A percentile compares a stretch with the other conserved stretches of the same genome.
Evolutionary conservation across 2,113 vertebrate genomes (phyloP).

Genomic region (Xiphophorus hellerii): DNA sequence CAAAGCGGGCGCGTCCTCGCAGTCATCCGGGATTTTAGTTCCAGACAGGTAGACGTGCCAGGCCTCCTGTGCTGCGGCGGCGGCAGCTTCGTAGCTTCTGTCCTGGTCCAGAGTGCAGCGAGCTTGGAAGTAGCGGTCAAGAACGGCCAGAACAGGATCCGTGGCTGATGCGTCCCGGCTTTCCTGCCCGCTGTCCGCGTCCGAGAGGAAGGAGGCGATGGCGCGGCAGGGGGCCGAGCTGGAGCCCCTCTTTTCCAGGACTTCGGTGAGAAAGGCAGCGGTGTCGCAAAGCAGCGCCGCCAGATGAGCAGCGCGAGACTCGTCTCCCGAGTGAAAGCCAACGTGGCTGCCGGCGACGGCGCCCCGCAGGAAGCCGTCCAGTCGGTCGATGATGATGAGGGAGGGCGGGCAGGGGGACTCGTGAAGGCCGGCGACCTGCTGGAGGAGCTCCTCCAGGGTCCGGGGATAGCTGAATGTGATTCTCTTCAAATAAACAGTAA

Average conservation of each 20-base stretch:
- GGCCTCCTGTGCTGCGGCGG: constrained; percentile 46
- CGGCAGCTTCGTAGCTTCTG: constrained; percentile 32
- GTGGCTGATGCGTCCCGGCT: constrained; percentile 9
- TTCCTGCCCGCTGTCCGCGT: constrained; percentile 2
- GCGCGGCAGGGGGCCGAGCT: constrained; percentile 61
- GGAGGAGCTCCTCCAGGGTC: constrained; percentile 74
- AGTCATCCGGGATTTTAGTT: constrained; percentile 25
- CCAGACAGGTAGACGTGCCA: constrained; percentile 77
- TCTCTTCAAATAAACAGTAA: constrained; percentile 59
- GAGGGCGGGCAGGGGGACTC: constrained; percentile 66
- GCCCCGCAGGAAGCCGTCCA: constrained; percentile 68
- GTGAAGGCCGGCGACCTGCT: constrained; percentile 77
- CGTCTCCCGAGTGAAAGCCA: constrained; percentile 43
- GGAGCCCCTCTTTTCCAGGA: constrained; percentile 30
- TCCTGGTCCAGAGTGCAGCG: constrained; percentile 72
- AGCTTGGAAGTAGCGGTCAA: constrained; percentile 78
- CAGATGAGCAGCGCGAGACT: constrained; percentile 63
- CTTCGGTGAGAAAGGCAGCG: constrained; percentile 66
- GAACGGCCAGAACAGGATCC: constrained; percentile 64
- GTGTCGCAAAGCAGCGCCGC: constrained; percentile 78
- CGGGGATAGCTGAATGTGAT: constrained; percentile 78
- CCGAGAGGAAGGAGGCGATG: constrained; percentile 69
- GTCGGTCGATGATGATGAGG: constrained; percentile 74
- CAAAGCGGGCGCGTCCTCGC: background rate
- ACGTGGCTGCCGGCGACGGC: background rate